phyloP scores from a whole-genome alignment of 1,140 invertebrate species.

The Aethina tumida region DNA sequence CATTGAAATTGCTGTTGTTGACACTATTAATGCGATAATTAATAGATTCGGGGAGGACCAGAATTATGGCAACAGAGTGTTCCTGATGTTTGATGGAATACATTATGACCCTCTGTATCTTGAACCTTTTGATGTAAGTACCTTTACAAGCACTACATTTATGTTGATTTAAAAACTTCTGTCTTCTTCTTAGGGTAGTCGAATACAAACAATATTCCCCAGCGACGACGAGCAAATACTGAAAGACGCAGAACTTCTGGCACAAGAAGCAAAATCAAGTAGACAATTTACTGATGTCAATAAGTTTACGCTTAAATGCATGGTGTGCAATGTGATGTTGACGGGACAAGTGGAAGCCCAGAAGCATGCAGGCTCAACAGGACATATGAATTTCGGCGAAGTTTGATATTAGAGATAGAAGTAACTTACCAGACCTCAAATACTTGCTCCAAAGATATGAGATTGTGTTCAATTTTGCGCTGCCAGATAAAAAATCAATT shows the following conservation, averaged over 20 bases:
- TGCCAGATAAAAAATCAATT: too few relatives aligned
- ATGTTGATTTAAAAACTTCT: constrained; percentile 5
- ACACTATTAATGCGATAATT: constrained; percentile 80
- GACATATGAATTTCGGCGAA: constrained; percentile 84
- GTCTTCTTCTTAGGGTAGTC: constrained; percentile 44
- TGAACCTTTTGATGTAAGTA: constrained; percentile 53
- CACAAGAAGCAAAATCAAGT: constrained; percentile 75
- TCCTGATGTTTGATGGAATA: constrained; percentile 91
- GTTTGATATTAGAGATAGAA: constrained; percentile 38
- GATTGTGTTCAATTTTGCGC: too few relatives aligned
- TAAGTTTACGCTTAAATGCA: constrained; percentile 76
- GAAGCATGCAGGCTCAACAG: constrained; percentile 73
- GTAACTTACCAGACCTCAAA: too few relatives aligned
- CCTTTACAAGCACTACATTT: not conserved
- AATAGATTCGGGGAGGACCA: constrained; percentile 92
- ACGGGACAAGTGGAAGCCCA: constrained; percentile 71
- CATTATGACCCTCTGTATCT: constrained; percentile 92
- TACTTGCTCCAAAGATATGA: too few relatives aligned
- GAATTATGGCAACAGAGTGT: constrained; percentile 71
- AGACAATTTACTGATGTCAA: constrained; percentile 84
- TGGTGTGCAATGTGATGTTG: constrained; percentile 62
- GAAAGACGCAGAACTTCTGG: constrained; percentile 70
- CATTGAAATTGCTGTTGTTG: constrained; percentile 88
- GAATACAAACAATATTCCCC: constrained; percentile 72
- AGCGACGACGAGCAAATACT: constrained; percentile 61